Evolutionary conservation across 2,888 invertebrate genomes (phyloP).

Genomic region (Thymelicus lineola): DNA sequence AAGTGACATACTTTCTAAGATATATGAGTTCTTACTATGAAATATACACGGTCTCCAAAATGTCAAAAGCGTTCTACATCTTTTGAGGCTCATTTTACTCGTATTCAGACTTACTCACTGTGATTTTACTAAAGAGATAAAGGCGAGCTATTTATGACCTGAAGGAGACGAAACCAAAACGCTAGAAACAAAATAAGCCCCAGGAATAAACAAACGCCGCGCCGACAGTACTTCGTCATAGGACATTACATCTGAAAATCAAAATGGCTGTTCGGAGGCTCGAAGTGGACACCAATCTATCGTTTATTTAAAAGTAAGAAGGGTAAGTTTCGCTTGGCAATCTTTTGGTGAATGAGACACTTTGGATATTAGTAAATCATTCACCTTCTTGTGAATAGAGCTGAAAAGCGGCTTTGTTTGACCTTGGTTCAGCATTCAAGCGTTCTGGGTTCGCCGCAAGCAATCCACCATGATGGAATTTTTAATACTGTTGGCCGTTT

Average conservation of each 20-base stretch:
- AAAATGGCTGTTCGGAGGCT: not conserved
- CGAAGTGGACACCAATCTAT: slow-evolving; percentile 19
- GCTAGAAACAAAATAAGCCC: slow-evolving; percentile 35
- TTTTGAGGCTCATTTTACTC: slow-evolving; percentile 23
- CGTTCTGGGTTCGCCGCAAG: slow-evolving; percentile 52
- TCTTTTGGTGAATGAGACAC: slow-evolving; percentile 4
- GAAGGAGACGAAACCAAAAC: slow-evolving; percentile 35
- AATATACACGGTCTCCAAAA: not conserved
- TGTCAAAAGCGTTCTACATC: slow-evolving; percentile 16
- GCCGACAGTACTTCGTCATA: slow-evolving; percentile 30
- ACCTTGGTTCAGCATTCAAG: slow-evolving; percentile 55
- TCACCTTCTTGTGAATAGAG: slow-evolving; percentile 54
- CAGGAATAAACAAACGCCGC: slow-evolving; percentile 32
- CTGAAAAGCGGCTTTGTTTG: slow-evolving; percentile 65
- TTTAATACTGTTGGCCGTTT: slow-evolving; percentile 68
- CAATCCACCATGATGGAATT: slow-evolving; percentile 74
- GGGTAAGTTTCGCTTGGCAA: slow-evolving; percentile 11
- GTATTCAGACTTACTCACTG: slow-evolving; percentile 18
- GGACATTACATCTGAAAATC: slow-evolving; percentile 18
- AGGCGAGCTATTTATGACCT: slow-evolving; percentile 31
- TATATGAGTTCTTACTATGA: too few relatives aligned
- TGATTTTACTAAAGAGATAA: slow-evolving; percentile 24
- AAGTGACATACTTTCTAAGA: too few relatives aligned
- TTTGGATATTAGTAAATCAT: slow-evolving; percentile 25
- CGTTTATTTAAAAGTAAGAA: slow-evolving; percentile 16